These are phyloP conservation scores for Herminia tarsipennalis DNA, from an alignment of 2,888 invertebrate species.

Conservation along the genomic window DNA sequence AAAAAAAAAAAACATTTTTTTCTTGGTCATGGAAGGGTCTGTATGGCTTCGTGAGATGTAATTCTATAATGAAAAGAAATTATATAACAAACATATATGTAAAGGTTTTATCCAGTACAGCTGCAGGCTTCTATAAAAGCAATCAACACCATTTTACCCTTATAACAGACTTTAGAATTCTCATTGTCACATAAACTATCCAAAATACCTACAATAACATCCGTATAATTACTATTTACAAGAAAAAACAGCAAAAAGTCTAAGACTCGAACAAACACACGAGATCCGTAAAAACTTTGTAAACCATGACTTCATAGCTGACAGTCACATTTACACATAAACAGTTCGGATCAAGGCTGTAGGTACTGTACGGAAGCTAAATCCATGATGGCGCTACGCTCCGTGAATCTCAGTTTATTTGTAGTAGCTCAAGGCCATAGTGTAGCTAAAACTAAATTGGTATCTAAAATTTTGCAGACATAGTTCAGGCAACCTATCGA, in stretches of 20 bases:
- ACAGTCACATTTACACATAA: constrained; percentile 16
- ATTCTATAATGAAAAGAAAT: too few relatives aligned
- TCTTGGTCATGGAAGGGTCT: too few relatives aligned
- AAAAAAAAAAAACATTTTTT: too few relatives aligned
- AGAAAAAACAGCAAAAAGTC: not conserved
- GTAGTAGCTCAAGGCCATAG: constrained; percentile 14
- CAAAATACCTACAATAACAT: not conserved
- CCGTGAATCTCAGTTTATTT: constrained; percentile 26
- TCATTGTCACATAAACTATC: not conserved
- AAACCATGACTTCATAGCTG: constrained; percentile 23
- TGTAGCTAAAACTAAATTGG: too few relatives aligned
- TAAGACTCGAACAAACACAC: not conserved
- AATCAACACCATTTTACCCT: too few relatives aligned
- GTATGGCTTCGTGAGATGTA: too few relatives aligned
- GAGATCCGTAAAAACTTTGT: constrained; percentile 6
- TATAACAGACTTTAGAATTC: too few relatives aligned
- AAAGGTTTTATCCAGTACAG: too few relatives aligned
- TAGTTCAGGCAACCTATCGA: too few relatives aligned
- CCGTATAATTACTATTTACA: not conserved
- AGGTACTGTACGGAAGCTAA: constrained; percentile 10
- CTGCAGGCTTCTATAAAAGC: too few relatives aligned
- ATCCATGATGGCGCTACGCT: constrained; percentile 30
- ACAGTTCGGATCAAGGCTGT: constrained; percentile 28
- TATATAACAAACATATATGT: too few relatives aligned
- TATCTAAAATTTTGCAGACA: too few relatives aligned